A percentile compares a stretch with the other conserved stretches of the same genome.
phyloP scores from a whole-genome alignment of 2,113 vertebrate species.

The Saccopteryx bilineata region DNA sequence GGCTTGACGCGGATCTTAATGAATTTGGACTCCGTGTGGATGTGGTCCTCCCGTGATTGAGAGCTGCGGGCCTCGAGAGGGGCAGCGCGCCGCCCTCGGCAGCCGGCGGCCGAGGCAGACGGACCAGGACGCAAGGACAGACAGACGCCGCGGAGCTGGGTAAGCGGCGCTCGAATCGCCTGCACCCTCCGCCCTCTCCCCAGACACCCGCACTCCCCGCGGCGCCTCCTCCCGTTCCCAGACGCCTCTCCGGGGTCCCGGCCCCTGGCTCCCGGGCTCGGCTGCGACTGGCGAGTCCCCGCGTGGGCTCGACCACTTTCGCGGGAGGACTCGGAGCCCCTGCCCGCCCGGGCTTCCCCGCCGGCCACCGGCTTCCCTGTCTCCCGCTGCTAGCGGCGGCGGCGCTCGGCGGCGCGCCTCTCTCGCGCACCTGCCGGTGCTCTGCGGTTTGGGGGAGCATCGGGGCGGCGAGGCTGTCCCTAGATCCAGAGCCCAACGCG shows the following conservation, averaged over 20 bases:
- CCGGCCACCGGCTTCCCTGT: background rate
- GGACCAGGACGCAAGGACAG: conserved; percentile 49
- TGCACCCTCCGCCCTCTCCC: conserved; percentile 32
- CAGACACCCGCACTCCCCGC: background rate
- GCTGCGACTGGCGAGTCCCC: background rate
- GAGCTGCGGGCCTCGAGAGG: conserved; percentile 38
- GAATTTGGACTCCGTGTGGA: conserved; percentile 78
- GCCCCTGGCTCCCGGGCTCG: background rate
- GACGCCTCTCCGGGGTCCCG: background rate
- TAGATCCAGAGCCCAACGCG: background rate
- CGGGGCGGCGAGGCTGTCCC: background rate
- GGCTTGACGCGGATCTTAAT: conserved; percentile 78
- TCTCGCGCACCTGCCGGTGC: conserved; percentile 70
- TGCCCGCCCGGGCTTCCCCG: background rate
- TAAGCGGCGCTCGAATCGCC: conserved; percentile 60
- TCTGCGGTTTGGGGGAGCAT: conserved; percentile 10
- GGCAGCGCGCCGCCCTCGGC: conserved; percentile 58
- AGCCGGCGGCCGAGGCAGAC: conserved; percentile 39
- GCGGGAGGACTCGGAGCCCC: background rate
- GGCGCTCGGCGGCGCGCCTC: conserved; percentile 37
- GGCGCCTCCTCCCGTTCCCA: background rate
- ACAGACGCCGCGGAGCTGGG: conserved; percentile 71
- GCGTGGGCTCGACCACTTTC: conserved; percentile 54
- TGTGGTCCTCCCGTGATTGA: conserved; percentile 73
- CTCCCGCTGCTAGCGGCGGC: background rate